A percentile compares a stretch with the other conserved stretches of the same genome.
phyloP scores from a whole-genome alignment of 1,140 invertebrate species.

The Thrips palmi region DNA sequence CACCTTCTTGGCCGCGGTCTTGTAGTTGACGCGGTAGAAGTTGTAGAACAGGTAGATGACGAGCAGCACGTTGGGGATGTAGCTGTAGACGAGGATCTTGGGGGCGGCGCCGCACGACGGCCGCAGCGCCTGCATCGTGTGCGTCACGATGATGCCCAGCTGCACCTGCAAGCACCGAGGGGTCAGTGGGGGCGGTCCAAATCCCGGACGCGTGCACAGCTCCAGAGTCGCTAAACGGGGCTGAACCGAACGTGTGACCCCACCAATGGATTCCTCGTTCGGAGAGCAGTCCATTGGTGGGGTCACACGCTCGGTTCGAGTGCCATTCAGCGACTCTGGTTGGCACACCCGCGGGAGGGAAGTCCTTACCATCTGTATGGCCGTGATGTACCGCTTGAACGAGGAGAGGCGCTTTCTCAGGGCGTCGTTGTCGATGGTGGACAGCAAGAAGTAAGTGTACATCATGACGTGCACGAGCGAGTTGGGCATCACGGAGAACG shows the following conservation, averaged over 20 bases:
- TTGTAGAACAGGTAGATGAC: slow-evolving; percentile 52
- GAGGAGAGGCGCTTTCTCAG: slow-evolving; percentile 54
- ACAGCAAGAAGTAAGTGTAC: slow-evolving; percentile 56
- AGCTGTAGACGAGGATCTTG: slow-evolving; percentile 28
- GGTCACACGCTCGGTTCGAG: too few relatives aligned
- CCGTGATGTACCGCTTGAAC: slow-evolving; percentile 68
- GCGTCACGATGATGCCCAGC: slow-evolving; percentile 37
- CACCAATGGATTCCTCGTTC: too few relatives aligned
- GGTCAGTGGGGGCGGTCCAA: too few relatives aligned
- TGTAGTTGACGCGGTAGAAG: slow-evolving; percentile 40
- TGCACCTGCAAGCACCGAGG: slow-evolving; percentile 41
- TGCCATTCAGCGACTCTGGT: too few relatives aligned
- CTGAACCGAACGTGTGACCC: too few relatives aligned
- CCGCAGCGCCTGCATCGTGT: slow-evolving; percentile 30
- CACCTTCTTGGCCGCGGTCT: too few relatives aligned
- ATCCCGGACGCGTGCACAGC: too few relatives aligned
- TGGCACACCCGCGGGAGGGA: too few relatives aligned
- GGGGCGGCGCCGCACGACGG: slow-evolving; percentile 33
- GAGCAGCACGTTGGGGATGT: slow-evolving; percentile 37
- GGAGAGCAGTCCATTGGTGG: too few relatives aligned
- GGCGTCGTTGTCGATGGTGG: slow-evolving; percentile 45
- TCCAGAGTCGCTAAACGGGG: too few relatives aligned
- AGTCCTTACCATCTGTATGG: slow-evolving; percentile 50
- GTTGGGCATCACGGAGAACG: too few relatives aligned
- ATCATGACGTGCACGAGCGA: slow-evolving; percentile 52